Base-by-base conservation (phyloP, 2,113 vertebrate species). In the Puffinus mauretanicus region DNA sequence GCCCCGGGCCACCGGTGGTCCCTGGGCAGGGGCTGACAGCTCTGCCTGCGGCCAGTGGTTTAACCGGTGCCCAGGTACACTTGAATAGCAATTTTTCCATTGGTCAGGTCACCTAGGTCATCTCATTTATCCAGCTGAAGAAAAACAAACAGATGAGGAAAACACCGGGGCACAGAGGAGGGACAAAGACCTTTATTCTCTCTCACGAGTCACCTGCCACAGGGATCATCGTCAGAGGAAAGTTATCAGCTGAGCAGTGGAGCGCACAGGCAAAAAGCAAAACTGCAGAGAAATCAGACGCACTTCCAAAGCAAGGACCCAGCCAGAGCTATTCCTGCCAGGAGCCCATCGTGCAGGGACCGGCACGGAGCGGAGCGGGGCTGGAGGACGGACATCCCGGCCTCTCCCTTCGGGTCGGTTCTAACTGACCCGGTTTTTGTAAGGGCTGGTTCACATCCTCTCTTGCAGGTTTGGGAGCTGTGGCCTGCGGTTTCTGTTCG, bases 301-400 rank as follows among this genome's bases (percentile, higher is more conserved):
- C 11, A 6, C 27, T 67, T 24, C 52, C 46, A 34, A 46, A 82
- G 32, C 46, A 10, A 60, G 46, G 13, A 34, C 16, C 32, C 18
- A 24, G 38, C 22, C 3, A 3, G 52, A 46, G 38, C 38, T 44
- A 7, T 27, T 32, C 18, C 61, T 75, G 46, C 54, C 70, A 11
- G 61, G 61, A 52, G 27, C 15, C 20, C 61, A 17, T 22, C 0
- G 0, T 1, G 4, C n/a, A 14, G 42, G 29, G 27, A 40, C 29
- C 6, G 4, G 58, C 57, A 34, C 27, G 5, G 57, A 25, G 77
- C 11, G 3, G 34, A 47, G 51, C 4, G 1, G 38, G 38, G 32
- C 34, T 55, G 71, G 17, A n/a, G 42, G 16, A 44, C 1, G 2
- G 30, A 19, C 49, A 30, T 34, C 9, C 40, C 3, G 2, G 47